These are phyloP conservation scores for Xanthostigma xanthostigma DNA, from an alignment of 2,888 invertebrate species.

Conservation along the genomic window DNA sequence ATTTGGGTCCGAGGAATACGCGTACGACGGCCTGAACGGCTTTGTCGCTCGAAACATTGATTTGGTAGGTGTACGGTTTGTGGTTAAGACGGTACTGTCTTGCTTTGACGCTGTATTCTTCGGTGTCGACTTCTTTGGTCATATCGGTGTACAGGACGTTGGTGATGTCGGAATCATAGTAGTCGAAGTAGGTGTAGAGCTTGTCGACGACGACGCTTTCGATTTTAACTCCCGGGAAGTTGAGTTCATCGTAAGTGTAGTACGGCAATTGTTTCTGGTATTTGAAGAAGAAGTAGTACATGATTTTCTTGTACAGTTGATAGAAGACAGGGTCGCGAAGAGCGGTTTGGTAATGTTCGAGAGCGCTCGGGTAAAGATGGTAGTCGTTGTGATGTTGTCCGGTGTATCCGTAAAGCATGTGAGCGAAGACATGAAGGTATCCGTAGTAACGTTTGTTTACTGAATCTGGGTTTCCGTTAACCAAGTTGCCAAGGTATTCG, in stretches of 20 bases:
- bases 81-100: conserved; percentile 57
- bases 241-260: conserved; percentile 46
- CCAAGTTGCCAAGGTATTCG: conserved; percentile 45
- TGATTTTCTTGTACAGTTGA: conserved; percentile 45
- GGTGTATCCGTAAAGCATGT: conserved; percentile 39
- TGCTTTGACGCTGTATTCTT: conserved; percentile 28
- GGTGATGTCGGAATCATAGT: conserved; percentile 44
- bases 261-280: conserved; percentile 41
- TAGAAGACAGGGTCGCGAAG: conserved; percentile 56
- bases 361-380: conserved; percentile 40
- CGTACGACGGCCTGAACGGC: conserved; percentile 41
- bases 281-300: conserved; percentile 34
- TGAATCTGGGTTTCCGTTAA: conserved; percentile 48
- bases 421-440: conserved; percentile 37
- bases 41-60: conserved; percentile 43
- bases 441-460: conserved; percentile 43
- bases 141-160: conserved; percentile 32
- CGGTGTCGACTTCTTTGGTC: background rate
- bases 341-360: conserved; percentile 49
- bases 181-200: conserved; percentile 52
- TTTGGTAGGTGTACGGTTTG: conserved; percentile 45
- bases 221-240: conserved; percentile 43
- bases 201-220: conserved; percentile 47
- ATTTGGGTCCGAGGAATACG: conserved; percentile 55
- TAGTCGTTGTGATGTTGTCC: conserved; percentile 22